Evolutionary conservation across 2,113 vertebrate species (phyloP).

Genomic region (Grammomys surdaster): DNA sequence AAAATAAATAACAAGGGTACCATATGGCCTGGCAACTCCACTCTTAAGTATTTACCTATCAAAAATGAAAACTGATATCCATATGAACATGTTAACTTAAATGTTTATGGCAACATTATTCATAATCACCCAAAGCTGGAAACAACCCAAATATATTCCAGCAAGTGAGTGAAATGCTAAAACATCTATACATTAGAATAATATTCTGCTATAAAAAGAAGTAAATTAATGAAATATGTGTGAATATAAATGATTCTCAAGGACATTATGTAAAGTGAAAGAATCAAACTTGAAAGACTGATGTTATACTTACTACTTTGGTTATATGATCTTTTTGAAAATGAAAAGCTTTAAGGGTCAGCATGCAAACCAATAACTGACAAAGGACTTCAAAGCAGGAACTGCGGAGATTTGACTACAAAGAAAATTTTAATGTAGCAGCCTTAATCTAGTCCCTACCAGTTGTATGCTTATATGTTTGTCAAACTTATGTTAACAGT

Average conservation of each 20-base stretch:
- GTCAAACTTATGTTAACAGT: background rate
- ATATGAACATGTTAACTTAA: background rate
- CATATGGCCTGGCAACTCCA: too few relatives aligned
- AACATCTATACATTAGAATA: background rate
- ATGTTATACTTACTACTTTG: background rate
- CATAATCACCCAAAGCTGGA: background rate
- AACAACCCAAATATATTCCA: background rate
- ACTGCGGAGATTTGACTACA: background rate
- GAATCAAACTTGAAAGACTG: background rate
- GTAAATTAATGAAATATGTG: background rate
- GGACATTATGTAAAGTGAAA: background rate
- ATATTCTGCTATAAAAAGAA: background rate
- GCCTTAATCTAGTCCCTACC: background rate
- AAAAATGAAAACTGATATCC: background rate
- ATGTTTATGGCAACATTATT: background rate
- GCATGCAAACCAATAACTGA: slow-evolving; percentile 26
- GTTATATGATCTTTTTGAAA: background rate
- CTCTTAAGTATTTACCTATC: background rate
- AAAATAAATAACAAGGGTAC: slow-evolving; percentile 7
- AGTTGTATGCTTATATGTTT: background rate
- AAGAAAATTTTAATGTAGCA: background rate
- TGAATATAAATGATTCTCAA: background rate
- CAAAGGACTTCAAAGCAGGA: background rate
- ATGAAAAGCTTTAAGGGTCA: background rate
- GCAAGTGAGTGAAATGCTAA: background rate